Conservation (phyloP, 2,113 vertebrate species). For the Myiopsitta monachus region DNA sequence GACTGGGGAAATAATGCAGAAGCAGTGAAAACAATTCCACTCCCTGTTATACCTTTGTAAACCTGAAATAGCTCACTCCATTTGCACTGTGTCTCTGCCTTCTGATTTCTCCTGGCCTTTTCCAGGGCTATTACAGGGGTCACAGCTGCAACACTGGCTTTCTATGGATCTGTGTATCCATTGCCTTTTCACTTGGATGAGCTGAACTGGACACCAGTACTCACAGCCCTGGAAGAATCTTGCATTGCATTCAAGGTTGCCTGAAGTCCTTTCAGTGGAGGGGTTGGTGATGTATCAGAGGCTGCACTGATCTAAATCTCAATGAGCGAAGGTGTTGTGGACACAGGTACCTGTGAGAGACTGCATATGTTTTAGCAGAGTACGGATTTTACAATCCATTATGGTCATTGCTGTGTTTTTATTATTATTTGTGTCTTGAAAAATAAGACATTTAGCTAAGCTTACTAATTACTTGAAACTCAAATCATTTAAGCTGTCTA, state of each 20-base stretch:
- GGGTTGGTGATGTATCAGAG: slow-evolving; percentile 67
- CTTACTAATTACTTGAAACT: slow-evolving; percentile 76
- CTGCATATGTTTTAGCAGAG: neutral
- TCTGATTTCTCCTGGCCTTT: neutral
- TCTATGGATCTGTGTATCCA: rapidly evolving
- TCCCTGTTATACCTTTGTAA: neutral
- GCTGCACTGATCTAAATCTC: slow-evolving; percentile 68
- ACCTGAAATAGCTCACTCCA: neutral
- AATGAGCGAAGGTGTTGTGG: slow-evolving; percentile 67
- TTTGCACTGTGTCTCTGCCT: neutral
- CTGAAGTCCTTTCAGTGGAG: slow-evolving; percentile 61
- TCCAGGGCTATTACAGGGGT: neutral
- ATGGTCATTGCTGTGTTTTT: neutral
- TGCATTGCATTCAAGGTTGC: slow-evolving; percentile 75
- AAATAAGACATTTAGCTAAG: slow-evolving; percentile 77
- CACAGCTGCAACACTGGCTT: neutral
- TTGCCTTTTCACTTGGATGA: neutral
- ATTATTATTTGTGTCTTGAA: slow-evolving; percentile 63
- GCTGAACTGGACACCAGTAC: neutral
- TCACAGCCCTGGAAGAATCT: slow-evolving; percentile 67
- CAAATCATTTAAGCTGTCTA: slow-evolving; percentile 78
- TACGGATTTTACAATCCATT: slow-evolving; percentile 23
- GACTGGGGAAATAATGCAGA: slow-evolving; percentile 15
- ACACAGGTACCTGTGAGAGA: slow-evolving; percentile 71
- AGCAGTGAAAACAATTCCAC: neutral